Conservation (phyloP, 2,113 vertebrate species). For the Salvelinus namaycush region DNA sequence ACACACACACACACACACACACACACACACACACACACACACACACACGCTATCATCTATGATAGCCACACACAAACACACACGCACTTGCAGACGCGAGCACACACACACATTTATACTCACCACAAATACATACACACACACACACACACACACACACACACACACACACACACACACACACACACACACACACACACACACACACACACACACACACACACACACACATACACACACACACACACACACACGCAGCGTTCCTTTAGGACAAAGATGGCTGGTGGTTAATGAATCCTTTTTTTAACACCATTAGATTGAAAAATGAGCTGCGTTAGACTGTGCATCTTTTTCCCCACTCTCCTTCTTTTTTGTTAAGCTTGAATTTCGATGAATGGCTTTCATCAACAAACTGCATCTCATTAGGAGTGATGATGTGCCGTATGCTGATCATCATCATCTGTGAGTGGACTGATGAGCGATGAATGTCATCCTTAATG, state of each 20-base stretch:
- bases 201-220: constrained; percentile 21
- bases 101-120: constrained; percentile 8
- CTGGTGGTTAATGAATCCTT: constrained; percentile 74
- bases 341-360: constrained; percentile 25
- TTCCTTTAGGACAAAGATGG: constrained; percentile 70
- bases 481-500: constrained; percentile 73
- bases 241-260: constrained; percentile 5
- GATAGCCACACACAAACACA: constrained; percentile 5
- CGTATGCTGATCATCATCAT: constrained; percentile 78
- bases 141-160: no score
- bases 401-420: constrained; percentile 77
- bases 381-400: constrained; percentile 74
- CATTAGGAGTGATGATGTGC: constrained; percentile 73
- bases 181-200: constrained; percentile 35
- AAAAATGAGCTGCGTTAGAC: constrained; percentile 71
- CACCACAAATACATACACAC: no score
- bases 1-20: constrained; percentile 42
- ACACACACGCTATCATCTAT: background rate
- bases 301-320: constrained; percentile 75
- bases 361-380: constrained; percentile 46
- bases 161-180: constrained; percentile 60
- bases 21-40: constrained; percentile 34
- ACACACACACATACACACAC: background rate
- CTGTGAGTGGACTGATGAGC: constrained; percentile 76
- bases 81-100: no score